Base-by-base conservation (phyloP, 92 coral and sea anemone species). In the Heteractis magnifica region DNA sequence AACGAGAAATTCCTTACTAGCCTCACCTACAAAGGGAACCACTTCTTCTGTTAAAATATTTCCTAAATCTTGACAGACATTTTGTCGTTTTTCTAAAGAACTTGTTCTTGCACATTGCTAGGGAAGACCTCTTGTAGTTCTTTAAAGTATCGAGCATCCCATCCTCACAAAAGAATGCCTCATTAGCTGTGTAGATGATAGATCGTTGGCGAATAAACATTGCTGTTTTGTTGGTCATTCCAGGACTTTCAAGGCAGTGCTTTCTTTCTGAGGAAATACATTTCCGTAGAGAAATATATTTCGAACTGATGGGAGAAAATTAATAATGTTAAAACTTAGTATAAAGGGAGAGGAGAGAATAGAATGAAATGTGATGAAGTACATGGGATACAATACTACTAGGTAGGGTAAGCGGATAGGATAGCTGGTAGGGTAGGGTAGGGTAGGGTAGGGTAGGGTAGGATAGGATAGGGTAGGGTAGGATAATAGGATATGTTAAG, bases 21-120 rank as follows among this genome's bases (percentile, higher is more conserved):
- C 34, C 78, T 49, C 20, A 74, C 78, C 78, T 74, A 26, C 78
- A 74, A 49, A 74, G 56, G 15, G 78, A 15, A 14, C 23, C 12
- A 74, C 78, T 49, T 49, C 78, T 55, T 74, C 56, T 74, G 55
- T 74, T 74, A 49, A 74, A 74, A 8, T 49, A 44, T 51, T 12
- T 74, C 3, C 20, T 49, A 49, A 49, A 74, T 16, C 78, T 74
- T 11, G 4, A 15, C 12, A 53, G 44, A 51, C 78, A 74, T 49
- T 74, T 74, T 6, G 56, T 13, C 44, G 51, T 55, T 12, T 51
- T 74, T 49, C 20, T 74, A 11, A 74, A 74, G 56, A 74, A 49
- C 78, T 74, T 74, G 26, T 23, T 49, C 5, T 49, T 74, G 44
- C 78, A 74, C 19, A 6, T 49, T 6, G 55, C 55, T 5, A 49